Percentiles rank a stretch among this genome's conserved stretches.
phyloP scores from a whole-genome alignment of 2,113 vertebrate genomes.

The Odontesthes bonariensis region DNA sequence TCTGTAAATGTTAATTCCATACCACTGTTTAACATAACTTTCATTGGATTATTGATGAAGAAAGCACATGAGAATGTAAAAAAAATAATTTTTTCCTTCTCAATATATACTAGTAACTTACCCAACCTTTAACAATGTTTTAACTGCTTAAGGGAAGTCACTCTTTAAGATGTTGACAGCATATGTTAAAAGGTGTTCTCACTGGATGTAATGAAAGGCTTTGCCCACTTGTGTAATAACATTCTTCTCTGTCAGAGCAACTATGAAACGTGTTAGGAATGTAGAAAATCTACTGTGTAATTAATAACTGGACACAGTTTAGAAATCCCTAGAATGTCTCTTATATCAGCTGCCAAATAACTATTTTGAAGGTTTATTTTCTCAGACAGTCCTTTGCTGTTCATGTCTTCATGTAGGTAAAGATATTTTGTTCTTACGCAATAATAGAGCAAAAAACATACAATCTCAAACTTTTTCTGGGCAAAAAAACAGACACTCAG shows the following conservation, averaged over 20 bases:
- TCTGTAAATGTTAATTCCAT: too few species aligned
- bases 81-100: too few species aligned
- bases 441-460: not conserved
- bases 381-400: not conserved
- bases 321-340: not conserved
- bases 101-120: too few species aligned
- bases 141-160: too few species aligned
- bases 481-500: not conserved
- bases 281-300: not conserved
- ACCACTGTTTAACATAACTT: too few species aligned
- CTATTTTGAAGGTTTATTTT: not conserved
- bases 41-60: too few species aligned
- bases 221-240: not conserved
- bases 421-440: not conserved
- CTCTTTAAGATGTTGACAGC: too few species aligned
- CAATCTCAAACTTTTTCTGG: not conserved
- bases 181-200: not conserved
- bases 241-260: not conserved
- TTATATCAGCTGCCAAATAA: not conserved
- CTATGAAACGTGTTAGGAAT: not conserved
- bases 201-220: not conserved
- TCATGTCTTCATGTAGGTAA: not conserved
- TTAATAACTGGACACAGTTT: not conserved
- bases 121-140: too few species aligned
- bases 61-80: too few species aligned